Evolutionary conservation across 2,113 vertebrate genomes (phyloP).

Genomic region (Protomyctophum bolini): DNA sequence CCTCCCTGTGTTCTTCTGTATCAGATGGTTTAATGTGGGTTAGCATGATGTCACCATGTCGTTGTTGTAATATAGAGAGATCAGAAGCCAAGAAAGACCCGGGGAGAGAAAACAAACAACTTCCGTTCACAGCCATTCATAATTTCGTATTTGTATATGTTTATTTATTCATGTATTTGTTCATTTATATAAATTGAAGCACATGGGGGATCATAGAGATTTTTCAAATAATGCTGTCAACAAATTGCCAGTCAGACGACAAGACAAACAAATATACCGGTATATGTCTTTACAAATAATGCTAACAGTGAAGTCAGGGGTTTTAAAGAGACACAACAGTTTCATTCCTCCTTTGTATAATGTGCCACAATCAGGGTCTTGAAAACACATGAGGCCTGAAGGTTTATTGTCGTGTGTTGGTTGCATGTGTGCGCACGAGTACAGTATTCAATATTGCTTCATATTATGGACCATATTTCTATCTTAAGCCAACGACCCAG

Average conservation of each 20-base stretch:
- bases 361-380: constrained; percentile 64
- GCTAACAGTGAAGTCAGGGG: too few species aligned
- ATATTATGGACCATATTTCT: constrained; percentile 32
- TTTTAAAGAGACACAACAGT: too few species aligned
- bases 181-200: neutral
- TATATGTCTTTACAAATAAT: too few species aligned
- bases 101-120: too few species aligned
- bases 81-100: too few species aligned
- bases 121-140: neutral
- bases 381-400: constrained; percentile 53
- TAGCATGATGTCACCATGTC: neutral
- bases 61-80: constrained; percentile 2
- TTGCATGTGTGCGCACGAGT: neutral
- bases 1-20: too few species aligned
- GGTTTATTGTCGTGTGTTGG: constrained; percentile 24
- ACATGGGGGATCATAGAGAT: too few species aligned
- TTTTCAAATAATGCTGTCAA: too few species aligned
- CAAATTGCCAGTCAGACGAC: too few species aligned
- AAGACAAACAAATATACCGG: too few species aligned
- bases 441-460: constrained; percentile 33
- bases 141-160: constrained; percentile 11
- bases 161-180: constrained; percentile 3
- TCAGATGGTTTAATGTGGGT: constrained; percentile 13
- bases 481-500: constrained; percentile 46
- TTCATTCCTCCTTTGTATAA: constrained; percentile 16